These are phyloP conservation scores for Metalampra italica DNA, from an alignment of 2,888 invertebrate species.

Conservation along the genomic window DNA sequence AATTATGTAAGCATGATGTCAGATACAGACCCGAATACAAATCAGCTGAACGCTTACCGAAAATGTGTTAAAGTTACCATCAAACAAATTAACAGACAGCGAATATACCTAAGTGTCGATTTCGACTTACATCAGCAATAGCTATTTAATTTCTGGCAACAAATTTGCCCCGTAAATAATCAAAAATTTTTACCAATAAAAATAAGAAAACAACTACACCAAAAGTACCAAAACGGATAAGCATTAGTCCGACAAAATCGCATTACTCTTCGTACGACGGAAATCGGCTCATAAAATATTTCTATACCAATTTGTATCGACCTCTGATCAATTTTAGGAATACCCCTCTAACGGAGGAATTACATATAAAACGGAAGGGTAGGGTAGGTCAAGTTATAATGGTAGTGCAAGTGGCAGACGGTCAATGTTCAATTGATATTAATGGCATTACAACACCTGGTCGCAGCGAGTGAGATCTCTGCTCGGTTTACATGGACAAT, in stretches of 20 bases:
- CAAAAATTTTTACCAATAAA: not conserved
- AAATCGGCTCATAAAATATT: conserved; percentile 70
- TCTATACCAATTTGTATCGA: conserved; percentile 36
- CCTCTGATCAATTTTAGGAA: conserved; percentile 18
- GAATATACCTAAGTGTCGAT: no score
- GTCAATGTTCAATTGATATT: conserved; percentile 75
- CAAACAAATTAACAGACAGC: no score
- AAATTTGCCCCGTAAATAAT: not conserved
- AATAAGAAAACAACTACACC: conserved; percentile 15
- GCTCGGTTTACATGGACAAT: conserved; percentile 47
- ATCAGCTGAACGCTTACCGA: no score
- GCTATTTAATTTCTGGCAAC: no score
- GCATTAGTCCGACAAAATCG: conserved; percentile 57
- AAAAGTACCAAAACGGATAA: conserved; percentile 23
- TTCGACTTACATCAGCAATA: no score
- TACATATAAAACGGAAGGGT: conserved; percentile 23
- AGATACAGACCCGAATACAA: no score
- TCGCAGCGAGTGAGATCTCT: conserved; percentile 40
- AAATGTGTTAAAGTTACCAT: no score
- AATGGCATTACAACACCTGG: conserved; percentile 71
- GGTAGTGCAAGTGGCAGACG: conserved; percentile 46
- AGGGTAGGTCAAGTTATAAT: conserved; percentile 33
- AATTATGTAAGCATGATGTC: no score
- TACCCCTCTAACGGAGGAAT: conserved; percentile 11
- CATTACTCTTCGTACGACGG: conserved; percentile 57